Percentiles rank a stretch among this genome's conserved stretches.
Evolutionary conservation across 92 coral and sea anemone species (phyloP).

Genomic region (Umimayanthus kanabou): DNA sequence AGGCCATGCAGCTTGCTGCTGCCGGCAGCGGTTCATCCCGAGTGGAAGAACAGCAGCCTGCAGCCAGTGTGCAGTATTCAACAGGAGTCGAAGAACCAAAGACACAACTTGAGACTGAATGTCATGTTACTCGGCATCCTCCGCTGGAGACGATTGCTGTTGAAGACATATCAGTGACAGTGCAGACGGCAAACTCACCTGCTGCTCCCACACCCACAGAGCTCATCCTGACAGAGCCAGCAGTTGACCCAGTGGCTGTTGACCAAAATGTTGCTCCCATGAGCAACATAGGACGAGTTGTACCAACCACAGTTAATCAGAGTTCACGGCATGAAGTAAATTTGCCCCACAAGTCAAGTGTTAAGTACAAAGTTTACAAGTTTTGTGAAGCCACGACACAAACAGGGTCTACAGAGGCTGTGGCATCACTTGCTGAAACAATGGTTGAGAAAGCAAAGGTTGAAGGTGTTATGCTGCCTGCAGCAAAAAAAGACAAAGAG

Average conservation of each 20-base stretch:
- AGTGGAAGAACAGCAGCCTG: conserved; percentile 34
- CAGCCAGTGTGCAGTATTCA: not conserved
- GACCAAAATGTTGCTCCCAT: not conserved
- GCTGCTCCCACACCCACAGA: not conserved
- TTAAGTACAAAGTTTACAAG: conserved; percentile 34
- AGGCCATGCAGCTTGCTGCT: conserved; percentile 79
- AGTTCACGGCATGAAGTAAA: conserved; percentile 19
- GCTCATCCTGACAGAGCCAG: not conserved
- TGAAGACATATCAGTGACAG: conserved; percentile 57
- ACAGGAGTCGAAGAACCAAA: not conserved
- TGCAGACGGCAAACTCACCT: conserved; percentile 47
- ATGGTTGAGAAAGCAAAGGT: conserved; percentile 46
- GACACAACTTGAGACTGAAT: not conserved
- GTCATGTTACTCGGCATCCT: not conserved
- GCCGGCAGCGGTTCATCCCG: conserved; percentile 18
- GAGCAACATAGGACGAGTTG: not conserved
- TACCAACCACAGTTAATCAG: not conserved
- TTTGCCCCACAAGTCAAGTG: conserved; percentile 20
- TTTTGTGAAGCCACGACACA: conserved; percentile 77
- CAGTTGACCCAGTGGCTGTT: not conserved
- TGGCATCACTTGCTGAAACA: conserved; percentile 54
- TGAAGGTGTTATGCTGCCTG: conserved; percentile 19
- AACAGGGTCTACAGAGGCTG: conserved; percentile 70
- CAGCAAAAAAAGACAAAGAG: conserved; percentile 41
- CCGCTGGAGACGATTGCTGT: conserved; percentile 39